Evolutionary conservation across 2,113 vertebrate genomes (phyloP), one percentile per base, ranked within the genome.

Genomic region (Telmatochromis bifrenatus): DNA sequence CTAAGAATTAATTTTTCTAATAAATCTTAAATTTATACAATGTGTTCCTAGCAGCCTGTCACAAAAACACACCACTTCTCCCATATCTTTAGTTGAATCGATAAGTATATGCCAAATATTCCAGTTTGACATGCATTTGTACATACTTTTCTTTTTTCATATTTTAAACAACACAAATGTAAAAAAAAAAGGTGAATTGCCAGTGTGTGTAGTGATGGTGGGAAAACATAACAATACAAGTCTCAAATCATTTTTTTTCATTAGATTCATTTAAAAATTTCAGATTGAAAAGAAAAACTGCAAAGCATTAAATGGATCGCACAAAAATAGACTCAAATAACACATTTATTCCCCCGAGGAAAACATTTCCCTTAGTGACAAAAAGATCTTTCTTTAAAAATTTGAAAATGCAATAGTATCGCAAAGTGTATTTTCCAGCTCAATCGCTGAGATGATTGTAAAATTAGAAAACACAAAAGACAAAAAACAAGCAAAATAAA

Each of bases 81-180:
- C 7, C 19, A 37, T 8, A 37, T 37, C 7, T 37, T 68, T 68
- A 68, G 62, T n/a, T 37, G 1, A 65, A n/a, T 65, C 17, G 2
- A n/a, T 65, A 1, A 68, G 33, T 65, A 37, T 37, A 5, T 65
- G 33, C 19, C 33, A 65, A 13, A 37, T n/a, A 68, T 37, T 37
- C 35, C 33, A 37, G 33, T 21, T 37, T 68, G 10, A 65, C 60
- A 37, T n/a, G 19, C 4, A 37, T 65, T 62, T 62, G 31, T 65
- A 7, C 2, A 35, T 35, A 1, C 8, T 73, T 73, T 42, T 0
- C 0, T 21, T 37, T 35, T 37, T 37, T n/a, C 2, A 37, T 19
- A 31, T 60, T 60, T 60, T 60, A 33, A 35, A n/a, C 4, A n/a
- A 37, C 60, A 7, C 19, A 37, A 42, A 42, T 42, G 5, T 42